These are phyloP conservation scores for Ochotona curzoniae DNA, from an alignment of 2,113 vertebrate genomes.

Conservation along the genomic window DNA sequence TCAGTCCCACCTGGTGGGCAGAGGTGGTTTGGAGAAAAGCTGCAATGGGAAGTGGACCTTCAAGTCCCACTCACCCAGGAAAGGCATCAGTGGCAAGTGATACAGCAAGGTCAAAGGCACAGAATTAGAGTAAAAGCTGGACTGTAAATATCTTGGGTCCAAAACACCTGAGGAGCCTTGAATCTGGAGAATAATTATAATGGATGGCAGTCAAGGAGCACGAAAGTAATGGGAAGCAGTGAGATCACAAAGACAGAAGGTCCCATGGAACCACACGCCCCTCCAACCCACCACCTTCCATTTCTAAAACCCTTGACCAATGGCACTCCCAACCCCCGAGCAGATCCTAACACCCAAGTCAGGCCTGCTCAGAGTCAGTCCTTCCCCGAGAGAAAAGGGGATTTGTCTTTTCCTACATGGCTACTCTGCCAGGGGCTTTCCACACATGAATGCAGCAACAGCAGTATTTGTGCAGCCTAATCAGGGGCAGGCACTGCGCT, in stretches of 20 bases:
- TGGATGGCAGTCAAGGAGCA: accelerated
- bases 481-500: not conserved
- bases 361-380: not conserved
- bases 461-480: not conserved
- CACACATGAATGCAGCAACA: not conserved
- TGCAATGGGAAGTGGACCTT: not conserved
- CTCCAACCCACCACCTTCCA: not conserved
- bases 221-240: not conserved
- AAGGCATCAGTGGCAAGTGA: not conserved
- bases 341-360: not conserved
- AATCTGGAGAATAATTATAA: not conserved
- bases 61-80: not conserved
- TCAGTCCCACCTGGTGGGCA: not conserved
- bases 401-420: not conserved
- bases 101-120: not conserved
- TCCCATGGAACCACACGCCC: not conserved
- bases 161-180: not conserved
- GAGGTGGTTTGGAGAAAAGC: not conserved
- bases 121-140: not conserved
- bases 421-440: not conserved
- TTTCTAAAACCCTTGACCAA: not conserved
- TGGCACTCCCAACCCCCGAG: not conserved
- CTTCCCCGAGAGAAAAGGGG: not conserved
- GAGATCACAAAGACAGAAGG: not conserved
- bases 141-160: not conserved